A percentile compares a stretch with the other conserved stretches of the same genome.
Conservation (phyloP, 2,888 invertebrate species). For the Macroteleia sp. region DNA sequence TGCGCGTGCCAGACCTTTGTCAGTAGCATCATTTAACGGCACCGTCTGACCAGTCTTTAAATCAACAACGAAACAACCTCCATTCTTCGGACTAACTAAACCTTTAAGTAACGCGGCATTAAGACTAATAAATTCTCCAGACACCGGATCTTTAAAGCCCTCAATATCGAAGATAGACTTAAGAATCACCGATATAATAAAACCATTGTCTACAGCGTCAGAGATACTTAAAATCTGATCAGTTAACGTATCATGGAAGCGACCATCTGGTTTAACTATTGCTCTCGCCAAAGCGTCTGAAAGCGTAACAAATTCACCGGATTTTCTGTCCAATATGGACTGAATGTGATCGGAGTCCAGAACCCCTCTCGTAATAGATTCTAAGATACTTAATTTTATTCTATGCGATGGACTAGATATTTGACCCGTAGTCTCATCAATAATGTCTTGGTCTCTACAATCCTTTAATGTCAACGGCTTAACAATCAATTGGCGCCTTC, state of each 20-base stretch:
- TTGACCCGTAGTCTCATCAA: slow-evolving; percentile 89
- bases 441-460: slow-evolving; percentile 90
- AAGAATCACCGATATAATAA: slow-evolving; percentile 93
- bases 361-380: slow-evolving; percentile 94
- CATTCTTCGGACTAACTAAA: slow-evolving; percentile 89
- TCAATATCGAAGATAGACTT: slow-evolving; percentile 96
- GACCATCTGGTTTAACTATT: slow-evolving; percentile 90
- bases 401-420: slow-evolving; percentile 93
- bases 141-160: slow-evolving; percentile 93
- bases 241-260: slow-evolving; percentile 89
- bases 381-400: slow-evolving; percentile 90
- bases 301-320: slow-evolving; percentile 91
- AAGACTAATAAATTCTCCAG: slow-evolving; percentile 92
- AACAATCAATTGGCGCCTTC: slow-evolving; percentile 90
- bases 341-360: slow-evolving; percentile 93
- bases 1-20: too few relatives aligned
- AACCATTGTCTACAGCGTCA: slow-evolving; percentile 95
- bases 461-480: slow-evolving; percentile 97
- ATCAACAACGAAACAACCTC: slow-evolving; percentile 89
- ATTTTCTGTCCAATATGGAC: slow-evolving; percentile 92
- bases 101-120: slow-evolving; percentile 92
- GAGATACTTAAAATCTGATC: slow-evolving; percentile 90
- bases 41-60: slow-evolving; percentile 90
- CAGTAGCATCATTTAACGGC: slow-evolving; percentile 91
- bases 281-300: slow-evolving; percentile 93